These are phyloP conservation scores for Camponotus floridanus DNA, from an alignment of 1,140 invertebrate species.

Conservation along the genomic window DNA sequence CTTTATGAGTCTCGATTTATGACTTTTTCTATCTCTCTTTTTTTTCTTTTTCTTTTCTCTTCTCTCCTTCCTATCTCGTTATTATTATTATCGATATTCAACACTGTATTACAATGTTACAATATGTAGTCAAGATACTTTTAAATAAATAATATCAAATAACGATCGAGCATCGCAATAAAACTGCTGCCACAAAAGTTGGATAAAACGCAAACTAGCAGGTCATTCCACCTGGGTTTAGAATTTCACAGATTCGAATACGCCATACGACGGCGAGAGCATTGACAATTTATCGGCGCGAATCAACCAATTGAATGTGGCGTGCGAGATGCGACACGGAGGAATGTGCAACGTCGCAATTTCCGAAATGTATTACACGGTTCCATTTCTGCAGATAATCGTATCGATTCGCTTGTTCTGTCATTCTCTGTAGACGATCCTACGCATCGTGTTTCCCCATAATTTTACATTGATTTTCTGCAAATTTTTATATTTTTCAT, in stretches of 20 bases:
- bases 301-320: constrained; percentile 61
- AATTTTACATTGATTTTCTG: constrained; percentile 6
- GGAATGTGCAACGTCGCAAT: constrained; percentile 65
- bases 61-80: too few relatives aligned
- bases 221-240: constrained; percentile 40
- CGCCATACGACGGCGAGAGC: constrained; percentile 19
- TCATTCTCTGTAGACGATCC: constrained; percentile 28
- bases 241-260: constrained; percentile 69
- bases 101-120: neutral
- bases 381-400: constrained; percentile 68
- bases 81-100: neutral
- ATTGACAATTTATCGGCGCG: constrained; percentile 72
- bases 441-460: neutral
- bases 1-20: too few relatives aligned
- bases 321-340: constrained; percentile 65
- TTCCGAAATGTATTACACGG: constrained; percentile 76
- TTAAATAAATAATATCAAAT: constrained; percentile 33
- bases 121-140: neutral
- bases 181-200: constrained; percentile 17
- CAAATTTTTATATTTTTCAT: neutral
- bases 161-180: constrained; percentile 11
- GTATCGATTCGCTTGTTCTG: constrained; percentile 63
- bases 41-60: neutral
- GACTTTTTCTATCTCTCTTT: too few relatives aligned
- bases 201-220: constrained; percentile 43